Percentiles rank a stretch among this genome's conserved stretches.
phyloP scores from a whole-genome alignment of 2,113 vertebrate species.

The Paramormyrops kingsleyae region DNA sequence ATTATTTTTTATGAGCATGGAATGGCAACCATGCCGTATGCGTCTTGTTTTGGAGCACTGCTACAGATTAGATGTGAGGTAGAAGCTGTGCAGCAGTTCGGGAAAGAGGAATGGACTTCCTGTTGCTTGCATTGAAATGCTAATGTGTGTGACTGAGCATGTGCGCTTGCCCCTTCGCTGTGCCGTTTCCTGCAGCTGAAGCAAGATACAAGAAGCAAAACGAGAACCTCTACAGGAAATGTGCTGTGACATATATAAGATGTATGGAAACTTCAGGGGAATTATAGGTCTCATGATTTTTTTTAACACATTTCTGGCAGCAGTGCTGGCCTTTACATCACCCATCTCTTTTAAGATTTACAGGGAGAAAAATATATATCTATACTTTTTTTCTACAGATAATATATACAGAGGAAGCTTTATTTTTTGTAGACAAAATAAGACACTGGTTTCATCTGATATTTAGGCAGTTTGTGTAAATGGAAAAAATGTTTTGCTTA shows the following conservation, averaged over 20 bases:
- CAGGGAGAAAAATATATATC: neutral
- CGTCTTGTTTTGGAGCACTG: neutral
- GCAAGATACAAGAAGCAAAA: neutral
- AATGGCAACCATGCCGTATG: neutral
- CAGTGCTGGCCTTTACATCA: slow-evolving; percentile 7
- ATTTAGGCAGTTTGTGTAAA: slow-evolving; percentile 22
- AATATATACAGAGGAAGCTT: slow-evolving; percentile 20
- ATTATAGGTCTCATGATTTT: neutral
- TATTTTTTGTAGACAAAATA: slow-evolving; percentile 14
- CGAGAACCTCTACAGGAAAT: slow-evolving; percentile 5
- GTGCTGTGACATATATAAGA: neutral
- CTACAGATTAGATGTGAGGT: neutral
- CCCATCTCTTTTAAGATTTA: neutral
- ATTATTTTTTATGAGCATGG: neutral
- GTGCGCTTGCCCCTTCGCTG: neutral
- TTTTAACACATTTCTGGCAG: neutral
- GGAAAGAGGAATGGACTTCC: neutral
- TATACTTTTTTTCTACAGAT: slow-evolving; percentile 21
- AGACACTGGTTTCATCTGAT: slow-evolving; percentile 10
- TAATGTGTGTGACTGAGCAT: neutral
- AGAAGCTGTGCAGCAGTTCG: neutral
- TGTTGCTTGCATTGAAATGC: neutral
- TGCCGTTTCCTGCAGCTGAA: neutral
- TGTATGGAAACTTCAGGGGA: neutral
- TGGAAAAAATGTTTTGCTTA: slow-evolving; percentile 23